Percentiles rank a stretch among this genome's conserved stretches.
phyloP scores from a whole-genome alignment of 2,113 vertebrate species.

The Oreochromis niloticus region DNA sequence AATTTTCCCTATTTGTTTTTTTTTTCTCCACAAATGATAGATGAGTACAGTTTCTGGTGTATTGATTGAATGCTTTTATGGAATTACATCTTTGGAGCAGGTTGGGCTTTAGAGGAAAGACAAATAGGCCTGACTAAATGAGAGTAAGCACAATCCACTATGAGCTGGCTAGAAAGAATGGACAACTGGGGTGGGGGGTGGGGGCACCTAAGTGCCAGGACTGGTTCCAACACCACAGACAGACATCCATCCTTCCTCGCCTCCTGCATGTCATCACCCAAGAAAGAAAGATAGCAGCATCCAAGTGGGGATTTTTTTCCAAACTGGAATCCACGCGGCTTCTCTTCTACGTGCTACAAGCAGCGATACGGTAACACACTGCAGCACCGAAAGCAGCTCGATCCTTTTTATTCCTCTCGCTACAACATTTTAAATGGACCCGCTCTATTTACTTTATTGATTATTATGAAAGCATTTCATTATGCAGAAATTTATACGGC shows the following conservation, averaged over 20 bases:
- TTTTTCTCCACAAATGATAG: constrained; percentile 68
- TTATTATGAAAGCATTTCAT: constrained; percentile 70
- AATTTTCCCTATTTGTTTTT: constrained; percentile 43
- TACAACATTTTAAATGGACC: constrained; percentile 60
- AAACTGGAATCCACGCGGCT: constrained; percentile 47
- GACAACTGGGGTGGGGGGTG: not conserved
- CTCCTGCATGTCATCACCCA: constrained; percentile 31
- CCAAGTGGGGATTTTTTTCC: constrained; percentile 30
- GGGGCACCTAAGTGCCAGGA: constrained; percentile 43
- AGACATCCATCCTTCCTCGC: constrained; percentile 47
- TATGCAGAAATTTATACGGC: constrained; percentile 60
- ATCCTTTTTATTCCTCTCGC: constrained; percentile 50
- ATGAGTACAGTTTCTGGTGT: constrained; percentile 68
- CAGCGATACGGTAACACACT: constrained; percentile 8
- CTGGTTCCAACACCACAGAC: constrained; percentile 37
- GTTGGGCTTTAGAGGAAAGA: constrained; percentile 67
- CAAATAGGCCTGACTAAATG: constrained; percentile 72
- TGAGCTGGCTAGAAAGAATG: constrained; percentile 50
- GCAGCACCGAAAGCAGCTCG: constrained; percentile 36
- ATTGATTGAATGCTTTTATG: constrained; percentile 81
- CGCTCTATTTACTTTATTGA: constrained; percentile 71
- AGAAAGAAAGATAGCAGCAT: constrained; percentile 23
- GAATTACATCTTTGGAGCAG: constrained; percentile 76
- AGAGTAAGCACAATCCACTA: constrained; percentile 66
- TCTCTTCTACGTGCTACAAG: constrained; percentile 2